Conservation (phyloP, 2,888 invertebrate species). For the Amphipoea oculea region DNA sequence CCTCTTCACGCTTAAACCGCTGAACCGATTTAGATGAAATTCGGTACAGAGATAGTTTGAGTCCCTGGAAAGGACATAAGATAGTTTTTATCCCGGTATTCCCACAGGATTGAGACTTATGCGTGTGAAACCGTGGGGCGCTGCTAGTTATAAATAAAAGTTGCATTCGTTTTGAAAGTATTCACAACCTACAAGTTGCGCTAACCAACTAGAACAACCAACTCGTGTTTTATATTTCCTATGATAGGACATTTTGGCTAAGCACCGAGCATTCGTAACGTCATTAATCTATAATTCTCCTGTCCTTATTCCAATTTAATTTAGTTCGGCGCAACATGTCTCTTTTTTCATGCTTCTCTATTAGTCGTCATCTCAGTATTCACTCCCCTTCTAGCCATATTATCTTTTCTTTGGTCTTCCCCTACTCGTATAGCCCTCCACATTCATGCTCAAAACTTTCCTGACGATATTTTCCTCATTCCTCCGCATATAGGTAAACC, state of each 20-base stretch:
- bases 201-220: too few species aligned
- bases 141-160: background rate
- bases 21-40: too few species aligned
- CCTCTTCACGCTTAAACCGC: too few species aligned
- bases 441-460: background rate
- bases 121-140: too few species aligned
- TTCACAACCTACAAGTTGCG: background rate
- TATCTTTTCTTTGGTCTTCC: background rate
- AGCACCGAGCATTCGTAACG: background rate
- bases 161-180: background rate
- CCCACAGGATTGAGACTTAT: too few species aligned
- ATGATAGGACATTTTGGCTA: background rate
- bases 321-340: background rate
- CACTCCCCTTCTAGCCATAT: background rate
- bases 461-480: background rate
- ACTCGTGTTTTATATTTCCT: background rate
- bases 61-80: too few species aligned
- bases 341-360: background rate
- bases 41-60: too few species aligned
- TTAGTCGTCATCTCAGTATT: background rate
- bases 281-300: background rate
- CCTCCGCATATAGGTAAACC: background rate
- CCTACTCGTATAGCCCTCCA: background rate
- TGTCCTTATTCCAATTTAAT: background rate
- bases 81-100: too few species aligned